These are phyloP conservation scores for Falcaria lacertinaria DNA, from an alignment of 2,888 invertebrate genomes.

Conservation along the genomic window DNA sequence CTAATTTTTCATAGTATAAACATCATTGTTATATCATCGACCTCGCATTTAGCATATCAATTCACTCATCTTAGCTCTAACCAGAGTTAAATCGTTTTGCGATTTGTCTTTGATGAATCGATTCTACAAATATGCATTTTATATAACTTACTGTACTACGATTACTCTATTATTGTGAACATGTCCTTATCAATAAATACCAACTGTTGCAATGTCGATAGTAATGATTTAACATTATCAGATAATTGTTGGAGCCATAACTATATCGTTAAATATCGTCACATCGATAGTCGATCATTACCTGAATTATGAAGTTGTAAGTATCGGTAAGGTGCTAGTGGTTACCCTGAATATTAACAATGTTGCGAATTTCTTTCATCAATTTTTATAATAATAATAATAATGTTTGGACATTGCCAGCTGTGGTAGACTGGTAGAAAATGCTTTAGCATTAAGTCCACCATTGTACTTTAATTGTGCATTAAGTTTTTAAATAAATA, in stretches of 20 bases:
- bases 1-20: conserved; percentile 14
- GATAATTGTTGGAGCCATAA: background rate
- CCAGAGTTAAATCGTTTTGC: background rate
- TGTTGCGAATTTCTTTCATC: too few species aligned
- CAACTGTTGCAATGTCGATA: conserved; percentile 1
- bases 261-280: background rate
- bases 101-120: background rate
- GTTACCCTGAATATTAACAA: too few species aligned
- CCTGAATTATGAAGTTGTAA: conserved; percentile 4
- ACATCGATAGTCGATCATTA: background rate
- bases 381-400: too few species aligned
- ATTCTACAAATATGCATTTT: too few species aligned
- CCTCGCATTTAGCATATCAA: conserved; percentile 8
- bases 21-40: conserved; percentile 12
- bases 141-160: background rate
- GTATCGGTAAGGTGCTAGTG: too few species aligned
- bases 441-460: too few species aligned
- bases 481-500: too few species aligned
- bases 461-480: too few species aligned
- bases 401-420: too few species aligned
- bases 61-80: conserved; percentile 9
- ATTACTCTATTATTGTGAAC: conserved; percentile 6
- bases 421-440: too few species aligned
- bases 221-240: background rate
- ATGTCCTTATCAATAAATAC: conserved; percentile 16